Conservation (phyloP, 2,888 invertebrate genomes). For the Athalia circularis region DNA sequence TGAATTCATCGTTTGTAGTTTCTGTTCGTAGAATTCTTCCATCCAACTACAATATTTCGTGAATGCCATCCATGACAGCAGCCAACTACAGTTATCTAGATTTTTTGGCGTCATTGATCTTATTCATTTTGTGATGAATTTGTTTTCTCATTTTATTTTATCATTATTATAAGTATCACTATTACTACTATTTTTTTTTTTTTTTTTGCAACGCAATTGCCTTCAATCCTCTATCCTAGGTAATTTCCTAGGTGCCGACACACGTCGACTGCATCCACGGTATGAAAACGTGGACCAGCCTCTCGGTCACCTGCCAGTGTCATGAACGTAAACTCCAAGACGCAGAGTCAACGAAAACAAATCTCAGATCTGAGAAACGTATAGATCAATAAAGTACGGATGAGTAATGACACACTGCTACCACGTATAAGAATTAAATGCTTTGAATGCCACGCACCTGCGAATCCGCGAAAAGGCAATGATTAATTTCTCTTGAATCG, state of each 20-base stretch:
- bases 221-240: not conserved
- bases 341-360: slow-evolving; percentile 44
- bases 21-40: too few relatives aligned
- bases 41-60: too few relatives aligned
- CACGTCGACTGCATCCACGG: slow-evolving; percentile 23
- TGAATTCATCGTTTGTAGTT: too few relatives aligned
- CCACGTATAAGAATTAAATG: slow-evolving; percentile 44
- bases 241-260: slow-evolving; percentile 24
- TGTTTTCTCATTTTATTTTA: not conserved
- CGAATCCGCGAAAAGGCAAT: not conserved
- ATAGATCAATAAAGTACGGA: slow-evolving; percentile 36
- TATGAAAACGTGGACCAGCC: slow-evolving; percentile 57
- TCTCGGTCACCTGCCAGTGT: slow-evolving; percentile 53
- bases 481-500: not conserved
- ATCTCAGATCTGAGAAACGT: slow-evolving; percentile 18
- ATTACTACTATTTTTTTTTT: not conserved
- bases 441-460: slow-evolving; percentile 23
- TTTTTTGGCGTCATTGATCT: too few relatives aligned
- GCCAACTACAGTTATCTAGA: too few relatives aligned
- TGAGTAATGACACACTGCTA: slow-evolving; percentile 23
- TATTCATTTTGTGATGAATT: too few relatives aligned
- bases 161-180: not conserved
- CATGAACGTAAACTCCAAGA: slow-evolving; percentile 49
- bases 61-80: too few relatives aligned
- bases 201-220: not conserved